Percentiles rank a stretch among this genome's conserved stretches.
Conservation (phyloP, 2,888 invertebrate genomes). For the Steinernema scapterisci region DNA sequence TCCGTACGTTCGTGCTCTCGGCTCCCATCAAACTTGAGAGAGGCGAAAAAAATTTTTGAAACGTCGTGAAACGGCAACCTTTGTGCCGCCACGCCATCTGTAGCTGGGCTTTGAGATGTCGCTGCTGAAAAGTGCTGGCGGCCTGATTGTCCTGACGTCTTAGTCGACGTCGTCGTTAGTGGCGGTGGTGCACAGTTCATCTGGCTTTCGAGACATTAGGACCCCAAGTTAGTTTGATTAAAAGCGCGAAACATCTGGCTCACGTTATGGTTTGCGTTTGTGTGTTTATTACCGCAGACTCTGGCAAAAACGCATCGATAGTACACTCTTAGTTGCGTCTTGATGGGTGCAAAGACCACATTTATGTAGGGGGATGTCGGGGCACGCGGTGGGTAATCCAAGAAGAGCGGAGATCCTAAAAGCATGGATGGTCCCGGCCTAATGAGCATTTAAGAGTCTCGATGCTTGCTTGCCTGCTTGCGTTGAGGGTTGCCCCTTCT, state of each 20-base stretch:
- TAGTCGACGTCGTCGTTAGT: too few species aligned
- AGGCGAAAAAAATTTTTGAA: not conserved
- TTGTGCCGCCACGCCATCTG: too few species aligned
- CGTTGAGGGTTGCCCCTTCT: not conserved
- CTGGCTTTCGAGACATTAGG: conserved; percentile 4
- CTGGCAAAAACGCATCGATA: conserved; percentile 5
- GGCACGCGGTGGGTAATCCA: too few species aligned
- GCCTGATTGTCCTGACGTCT: too few species aligned
- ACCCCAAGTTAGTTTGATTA: not conserved
- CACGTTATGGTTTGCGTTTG: conserved; percentile 13
- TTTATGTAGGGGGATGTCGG: not conserved
- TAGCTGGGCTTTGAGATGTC: too few species aligned
- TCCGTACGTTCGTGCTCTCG: conserved; percentile 20
- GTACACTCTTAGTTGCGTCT: not conserved
- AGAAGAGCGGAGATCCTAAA: too few species aligned
- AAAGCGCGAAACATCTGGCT: not conserved
- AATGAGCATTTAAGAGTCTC: not conserved
- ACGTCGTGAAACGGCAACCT: not conserved
- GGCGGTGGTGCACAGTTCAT: not conserved
- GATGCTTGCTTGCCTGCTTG: not conserved
- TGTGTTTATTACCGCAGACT: not conserved
- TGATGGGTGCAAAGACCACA: not conserved
- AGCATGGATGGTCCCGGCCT: too few species aligned
- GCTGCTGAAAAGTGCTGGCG: too few species aligned
- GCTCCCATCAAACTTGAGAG: not conserved